These are phyloP conservation scores for Danaus chrysippus DNA, from an alignment of 2,888 invertebrate genomes.

Conservation along the genomic window DNA sequence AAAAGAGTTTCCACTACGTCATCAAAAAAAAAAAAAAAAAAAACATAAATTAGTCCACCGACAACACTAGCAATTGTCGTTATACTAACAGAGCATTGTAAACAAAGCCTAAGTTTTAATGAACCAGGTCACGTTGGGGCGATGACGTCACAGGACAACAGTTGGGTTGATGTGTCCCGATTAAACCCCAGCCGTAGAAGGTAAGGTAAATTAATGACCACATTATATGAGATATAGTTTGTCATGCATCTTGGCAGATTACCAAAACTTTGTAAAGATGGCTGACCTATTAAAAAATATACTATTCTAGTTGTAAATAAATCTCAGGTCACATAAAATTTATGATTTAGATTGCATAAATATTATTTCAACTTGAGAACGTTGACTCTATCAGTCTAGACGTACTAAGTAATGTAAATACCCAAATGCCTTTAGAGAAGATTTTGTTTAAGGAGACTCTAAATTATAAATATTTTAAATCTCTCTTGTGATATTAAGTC, in stretches of 20 bases:
- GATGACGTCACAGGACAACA: slow-evolving; percentile 32
- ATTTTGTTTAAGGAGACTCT: neutral
- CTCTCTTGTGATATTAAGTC: neutral
- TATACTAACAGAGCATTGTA: slow-evolving; percentile 17
- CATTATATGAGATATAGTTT: slow-evolving; percentile 5
- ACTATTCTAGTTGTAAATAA: neutral
- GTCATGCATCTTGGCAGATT: neutral
- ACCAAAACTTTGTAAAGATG: neutral
- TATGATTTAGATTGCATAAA: neutral
- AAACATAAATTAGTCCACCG: neutral
- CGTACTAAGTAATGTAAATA: slow-evolving; percentile 1
- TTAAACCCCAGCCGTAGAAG: slow-evolving; percentile 21
- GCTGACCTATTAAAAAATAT: neutral
- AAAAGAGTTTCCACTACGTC: no score
- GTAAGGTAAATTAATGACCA: slow-evolving; percentile 4
- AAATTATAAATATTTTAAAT: neutral
- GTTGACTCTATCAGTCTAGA: neutral
- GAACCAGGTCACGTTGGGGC: slow-evolving; percentile 32
- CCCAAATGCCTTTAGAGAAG: neutral
- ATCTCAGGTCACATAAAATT: neutral
- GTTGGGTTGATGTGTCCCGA: slow-evolving; percentile 24
- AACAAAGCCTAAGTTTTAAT: slow-evolving; percentile 29
- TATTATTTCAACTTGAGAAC: neutral
- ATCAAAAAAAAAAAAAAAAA: no score
- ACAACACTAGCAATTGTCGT: slow-evolving; percentile 9